Evolutionary conservation across 2,888 invertebrate genomes (phyloP).

Genomic region (Glaucopsyche alexis): DNA sequence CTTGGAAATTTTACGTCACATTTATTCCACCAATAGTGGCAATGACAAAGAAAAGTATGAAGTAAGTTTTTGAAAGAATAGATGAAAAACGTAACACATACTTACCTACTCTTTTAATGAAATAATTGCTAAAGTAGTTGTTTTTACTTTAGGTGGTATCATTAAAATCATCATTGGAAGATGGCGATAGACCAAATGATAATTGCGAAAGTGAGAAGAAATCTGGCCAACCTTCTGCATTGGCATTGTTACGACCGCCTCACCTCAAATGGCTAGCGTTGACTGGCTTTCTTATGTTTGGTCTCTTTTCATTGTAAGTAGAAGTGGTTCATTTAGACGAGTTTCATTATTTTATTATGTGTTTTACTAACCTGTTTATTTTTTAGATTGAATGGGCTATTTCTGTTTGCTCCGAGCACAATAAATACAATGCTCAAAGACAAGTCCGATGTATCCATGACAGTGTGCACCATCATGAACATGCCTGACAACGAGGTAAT

Average conservation of each 20-base stretch:
- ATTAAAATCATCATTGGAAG: constrained; percentile 46
- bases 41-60: constrained; percentile 50
- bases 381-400: constrained; percentile 64
- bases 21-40: constrained; percentile 59
- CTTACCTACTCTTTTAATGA: neutral
- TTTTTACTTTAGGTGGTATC: constrained; percentile 53
- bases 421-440: constrained; percentile 61
- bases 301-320: constrained; percentile 65
- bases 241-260: constrained; percentile 57
- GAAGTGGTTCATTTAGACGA: neutral
- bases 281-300: constrained; percentile 66
- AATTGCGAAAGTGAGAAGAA: constrained; percentile 40
- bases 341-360: neutral
- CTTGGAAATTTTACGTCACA: constrained; percentile 60
- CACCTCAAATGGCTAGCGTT: constrained; percentile 65
- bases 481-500: constrained; percentile 52
- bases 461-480: constrained; percentile 57
- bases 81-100: neutral
- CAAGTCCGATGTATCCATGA: constrained; percentile 45
- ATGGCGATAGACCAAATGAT: constrained; percentile 35
- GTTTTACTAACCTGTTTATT: neutral
- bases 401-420: constrained; percentile 63
- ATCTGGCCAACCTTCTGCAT: constrained; percentile 40
- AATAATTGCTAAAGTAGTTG: neutral
- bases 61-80: constrained; percentile 48